phyloP scores from a whole-genome alignment of 2,113 vertebrate genomes.

The Dermatemys mawii region DNA sequence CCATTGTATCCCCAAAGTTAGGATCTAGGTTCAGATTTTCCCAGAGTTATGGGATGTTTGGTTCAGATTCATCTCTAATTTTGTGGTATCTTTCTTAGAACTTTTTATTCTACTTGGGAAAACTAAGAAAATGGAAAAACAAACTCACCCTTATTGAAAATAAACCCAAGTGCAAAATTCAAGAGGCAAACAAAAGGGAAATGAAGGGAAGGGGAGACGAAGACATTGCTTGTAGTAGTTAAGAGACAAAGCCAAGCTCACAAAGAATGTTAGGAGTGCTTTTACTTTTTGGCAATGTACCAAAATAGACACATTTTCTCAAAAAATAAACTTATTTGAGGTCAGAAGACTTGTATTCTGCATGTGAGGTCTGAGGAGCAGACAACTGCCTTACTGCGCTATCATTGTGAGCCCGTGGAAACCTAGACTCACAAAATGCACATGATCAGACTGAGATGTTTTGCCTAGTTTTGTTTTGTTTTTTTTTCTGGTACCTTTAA shows the following conservation, averaged over 20 bases:
- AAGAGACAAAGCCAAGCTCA: conserved; percentile 10
- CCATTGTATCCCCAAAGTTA: background rate
- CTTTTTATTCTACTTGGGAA: background rate
- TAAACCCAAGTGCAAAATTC: conserved; percentile 41
- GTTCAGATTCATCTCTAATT: background rate
- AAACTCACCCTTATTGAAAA: conserved; percentile 38
- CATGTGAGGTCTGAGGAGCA: conserved; percentile 54
- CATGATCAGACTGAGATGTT: background rate
- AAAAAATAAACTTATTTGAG: conserved; percentile 23
- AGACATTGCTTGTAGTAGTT: background rate
- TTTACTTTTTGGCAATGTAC: background rate
- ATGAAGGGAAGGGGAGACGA: background rate
- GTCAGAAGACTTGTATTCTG: conserved; percentile 27
- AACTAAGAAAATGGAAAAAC: background rate
- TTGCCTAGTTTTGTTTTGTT: background rate
- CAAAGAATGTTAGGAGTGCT: background rate
- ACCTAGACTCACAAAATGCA: accelerated
- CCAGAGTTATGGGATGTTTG: background rate
- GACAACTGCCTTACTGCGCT: accelerated
- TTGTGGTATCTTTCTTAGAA: background rate
- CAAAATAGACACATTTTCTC: conserved; percentile 14
- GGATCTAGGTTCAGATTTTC: background rate
- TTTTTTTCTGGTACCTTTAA: background rate
- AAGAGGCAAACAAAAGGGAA: conserved; percentile 15
- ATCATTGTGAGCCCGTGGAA: background rate